A percentile compares a stretch with the other conserved stretches of the same genome.
phyloP scores from a whole-genome alignment of 2,888 invertebrate species.

The Drosophila recens region DNA sequence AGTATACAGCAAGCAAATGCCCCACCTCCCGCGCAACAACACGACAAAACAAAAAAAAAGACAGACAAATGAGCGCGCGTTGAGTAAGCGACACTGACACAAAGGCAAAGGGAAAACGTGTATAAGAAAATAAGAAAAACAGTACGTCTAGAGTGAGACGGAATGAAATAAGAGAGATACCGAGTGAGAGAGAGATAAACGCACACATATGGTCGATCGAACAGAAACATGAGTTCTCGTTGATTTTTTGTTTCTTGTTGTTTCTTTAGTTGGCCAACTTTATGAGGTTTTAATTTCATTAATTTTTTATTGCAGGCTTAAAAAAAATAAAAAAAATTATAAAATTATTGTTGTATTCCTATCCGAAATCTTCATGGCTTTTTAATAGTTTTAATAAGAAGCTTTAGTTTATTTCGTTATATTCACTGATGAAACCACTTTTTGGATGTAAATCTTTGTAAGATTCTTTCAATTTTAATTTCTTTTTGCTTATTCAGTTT shows the following conservation, averaged over 20 bases:
- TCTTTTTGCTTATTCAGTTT: neutral
- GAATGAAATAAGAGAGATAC: neutral
- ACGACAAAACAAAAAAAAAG: conserved; percentile 24
- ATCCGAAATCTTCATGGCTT: neutral
- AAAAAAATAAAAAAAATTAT: conserved; percentile 12
- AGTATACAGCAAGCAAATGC: conserved; percentile 17
- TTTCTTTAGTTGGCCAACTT: conserved; percentile 15
- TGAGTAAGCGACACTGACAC: conserved; percentile 52
- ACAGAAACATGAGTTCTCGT: conserved; percentile 43
- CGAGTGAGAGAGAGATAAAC: conserved; percentile 7
- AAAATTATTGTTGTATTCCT: neutral
- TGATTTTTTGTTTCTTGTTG: conserved; percentile 13
- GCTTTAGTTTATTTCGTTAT: neutral
- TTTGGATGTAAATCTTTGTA: neutral
- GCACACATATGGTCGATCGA: conserved; percentile 9
- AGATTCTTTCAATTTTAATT: neutral
- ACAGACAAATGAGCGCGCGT: conserved; percentile 41
- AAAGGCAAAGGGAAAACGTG: conserved; percentile 58
- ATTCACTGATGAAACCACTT: conserved; percentile 6
- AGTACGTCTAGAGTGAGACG: conserved; percentile 25
- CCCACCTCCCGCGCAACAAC: neutral
- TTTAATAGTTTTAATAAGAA: conserved; percentile 2
- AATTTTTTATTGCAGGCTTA: conserved; percentile 4
- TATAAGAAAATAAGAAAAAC: conserved; percentile 55
- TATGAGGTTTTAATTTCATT: conserved; percentile 26